Evolutionary conservation across 2,797 vertebrate genomes (phyloP).

Genomic region (Semaprochilodus insignis): DNA sequence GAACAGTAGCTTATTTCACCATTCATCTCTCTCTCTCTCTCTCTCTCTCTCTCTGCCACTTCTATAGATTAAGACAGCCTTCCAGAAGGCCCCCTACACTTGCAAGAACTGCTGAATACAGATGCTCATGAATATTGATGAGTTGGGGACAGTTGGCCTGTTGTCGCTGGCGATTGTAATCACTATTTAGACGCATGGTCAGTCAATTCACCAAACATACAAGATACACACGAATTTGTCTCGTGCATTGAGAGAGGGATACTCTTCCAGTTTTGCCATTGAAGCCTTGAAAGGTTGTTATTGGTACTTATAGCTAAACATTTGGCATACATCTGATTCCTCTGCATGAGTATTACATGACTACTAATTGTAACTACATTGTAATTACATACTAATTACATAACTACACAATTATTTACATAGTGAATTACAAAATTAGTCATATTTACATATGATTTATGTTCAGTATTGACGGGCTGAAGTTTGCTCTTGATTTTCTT

Average conservation of each 20-base stretch:
- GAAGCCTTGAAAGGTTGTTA: background rate
- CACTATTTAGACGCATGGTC: constrained; percentile 69
- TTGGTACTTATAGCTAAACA: background rate
- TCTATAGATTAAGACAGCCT: constrained; percentile 62
- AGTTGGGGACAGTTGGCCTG: constrained; percentile 75
- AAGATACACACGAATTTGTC: constrained; percentile 49
- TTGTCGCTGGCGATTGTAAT: constrained; percentile 76
- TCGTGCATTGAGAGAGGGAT: background rate
- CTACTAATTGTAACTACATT: no score
- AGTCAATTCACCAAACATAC: constrained; percentile 65
- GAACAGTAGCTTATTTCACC: constrained; percentile 55
- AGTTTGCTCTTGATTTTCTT: no score
- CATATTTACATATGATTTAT: background rate
- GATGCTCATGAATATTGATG: constrained; percentile 85
- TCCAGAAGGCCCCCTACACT: constrained; percentile 58
- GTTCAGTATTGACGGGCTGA: background rate
- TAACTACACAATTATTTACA: background rate
- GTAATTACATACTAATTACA: no score
- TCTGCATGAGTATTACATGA: no score
- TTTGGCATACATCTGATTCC: background rate
- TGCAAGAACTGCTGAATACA: constrained; percentile 66
- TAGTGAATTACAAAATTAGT: background rate
- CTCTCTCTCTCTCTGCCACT: constrained; percentile 22
- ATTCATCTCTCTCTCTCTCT: constrained; percentile 40
- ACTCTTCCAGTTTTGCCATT: background rate